Conservation (phyloP, 2,113 vertebrate genomes). For the Aldabrachelys gigantea region DNA sequence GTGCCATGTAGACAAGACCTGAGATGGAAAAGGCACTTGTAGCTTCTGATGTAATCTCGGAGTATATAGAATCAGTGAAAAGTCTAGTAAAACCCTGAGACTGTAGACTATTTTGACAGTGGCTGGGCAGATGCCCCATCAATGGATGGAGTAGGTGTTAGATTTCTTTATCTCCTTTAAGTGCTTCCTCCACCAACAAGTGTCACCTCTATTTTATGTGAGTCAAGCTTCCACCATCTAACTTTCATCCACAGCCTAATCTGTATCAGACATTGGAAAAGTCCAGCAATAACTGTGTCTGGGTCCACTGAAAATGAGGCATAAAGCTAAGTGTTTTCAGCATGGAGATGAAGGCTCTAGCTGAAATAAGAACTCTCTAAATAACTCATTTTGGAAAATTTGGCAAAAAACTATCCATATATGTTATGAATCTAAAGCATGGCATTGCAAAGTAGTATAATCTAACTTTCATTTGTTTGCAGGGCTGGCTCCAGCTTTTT, state of each 20-base stretch:
- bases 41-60: not conserved
- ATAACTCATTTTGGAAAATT: not conserved
- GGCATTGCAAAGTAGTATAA: not conserved
- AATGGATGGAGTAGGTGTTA: not conserved
- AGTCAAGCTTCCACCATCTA: not conserved
- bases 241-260: not conserved
- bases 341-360: fast-evolving
- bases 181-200: not conserved
- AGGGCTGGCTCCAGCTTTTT: no score
- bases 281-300: not conserved
- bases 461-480: not conserved
- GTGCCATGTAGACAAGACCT: not conserved
- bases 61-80: not conserved
- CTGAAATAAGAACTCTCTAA: not conserved
- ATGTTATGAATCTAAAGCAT: not conserved
- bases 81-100: not conserved
- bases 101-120: not conserved
- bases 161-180: not conserved
- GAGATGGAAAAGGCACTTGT: not conserved
- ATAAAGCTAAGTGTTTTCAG: slow-evolving; percentile 1
- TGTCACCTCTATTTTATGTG: not conserved
- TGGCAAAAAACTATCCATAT: not conserved
- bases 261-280: not conserved
- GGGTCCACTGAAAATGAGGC: not conserved
- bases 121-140: not conserved